These are phyloP conservation scores for Chrysina gloriosa DNA, from an alignment of 2,888 invertebrate species.

Conservation along the genomic window DNA sequence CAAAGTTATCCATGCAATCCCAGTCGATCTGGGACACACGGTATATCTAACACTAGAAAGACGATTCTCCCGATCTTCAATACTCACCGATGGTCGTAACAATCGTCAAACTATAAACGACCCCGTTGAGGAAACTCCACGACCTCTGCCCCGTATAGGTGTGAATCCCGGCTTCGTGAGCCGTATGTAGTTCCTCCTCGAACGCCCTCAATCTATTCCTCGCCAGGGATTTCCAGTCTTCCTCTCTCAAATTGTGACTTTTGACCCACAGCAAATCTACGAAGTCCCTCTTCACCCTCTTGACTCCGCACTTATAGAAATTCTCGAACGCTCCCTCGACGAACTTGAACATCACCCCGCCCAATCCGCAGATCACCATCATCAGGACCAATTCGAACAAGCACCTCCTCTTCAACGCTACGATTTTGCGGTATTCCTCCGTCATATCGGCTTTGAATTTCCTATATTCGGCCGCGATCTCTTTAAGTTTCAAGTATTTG, in stretches of 20 bases:
- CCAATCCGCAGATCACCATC: slow-evolving; percentile 80
- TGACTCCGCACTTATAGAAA: slow-evolving; percentile 88
- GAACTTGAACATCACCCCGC: slow-evolving; percentile 83
- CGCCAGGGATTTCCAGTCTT: slow-evolving; percentile 91
- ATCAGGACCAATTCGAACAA: slow-evolving; percentile 76
- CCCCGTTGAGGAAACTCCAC: slow-evolving; percentile 90
- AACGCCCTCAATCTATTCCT: slow-evolving; percentile 83
- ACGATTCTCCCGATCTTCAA: no score
- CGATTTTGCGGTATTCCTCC: slow-evolving; percentile 69
- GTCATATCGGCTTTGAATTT: slow-evolving; percentile 71
- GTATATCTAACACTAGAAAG: no score
- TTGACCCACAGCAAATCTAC: slow-evolving; percentile 85
- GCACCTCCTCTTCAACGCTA: slow-evolving; percentile 74
- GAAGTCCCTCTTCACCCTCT: slow-evolving; percentile 87
- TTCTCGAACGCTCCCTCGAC: slow-evolving; percentile 88
- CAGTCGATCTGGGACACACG: no score
- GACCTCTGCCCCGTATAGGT: slow-evolving; percentile 86
- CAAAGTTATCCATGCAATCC: no score
- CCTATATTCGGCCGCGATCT: slow-evolving; percentile 68
- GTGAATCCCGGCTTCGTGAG: slow-evolving; percentile 86
- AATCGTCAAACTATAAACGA: slow-evolving; percentile 87
- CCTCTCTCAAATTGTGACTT: slow-evolving; percentile 85
- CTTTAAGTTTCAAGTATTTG: slow-evolving; percentile 63
- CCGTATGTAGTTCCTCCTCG: slow-evolving; percentile 85
- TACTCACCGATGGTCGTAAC: slow-evolving; percentile 91